These are phyloP conservation scores for Odontamblyopus lacepedii DNA, from an alignment of 2,797 vertebrate genomes.

Conservation along the genomic window DNA sequence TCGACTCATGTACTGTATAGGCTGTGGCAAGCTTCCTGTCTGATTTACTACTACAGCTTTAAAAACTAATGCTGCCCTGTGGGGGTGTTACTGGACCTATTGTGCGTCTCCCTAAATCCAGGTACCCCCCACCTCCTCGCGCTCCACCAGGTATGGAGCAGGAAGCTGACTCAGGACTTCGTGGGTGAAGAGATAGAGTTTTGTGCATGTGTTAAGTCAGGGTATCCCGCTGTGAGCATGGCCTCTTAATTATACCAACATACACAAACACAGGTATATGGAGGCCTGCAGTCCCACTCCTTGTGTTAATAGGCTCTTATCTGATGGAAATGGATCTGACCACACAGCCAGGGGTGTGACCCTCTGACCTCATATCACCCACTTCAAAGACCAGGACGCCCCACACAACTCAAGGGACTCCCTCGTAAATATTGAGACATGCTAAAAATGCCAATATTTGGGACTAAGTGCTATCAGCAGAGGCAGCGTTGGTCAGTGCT, in stretches of 20 bases:
- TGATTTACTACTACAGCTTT: conserved; percentile 59
- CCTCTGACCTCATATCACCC: conserved; percentile 44
- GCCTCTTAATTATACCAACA: conserved; percentile 39
- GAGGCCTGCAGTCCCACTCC: conserved; percentile 24
- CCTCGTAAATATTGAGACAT: conserved; percentile 1
- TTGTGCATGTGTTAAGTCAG: conserved; percentile 12
- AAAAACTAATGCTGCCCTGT: conserved; percentile 50
- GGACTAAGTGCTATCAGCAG: not conserved
- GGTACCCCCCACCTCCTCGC: conserved; percentile 24
- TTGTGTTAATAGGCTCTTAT: conserved; percentile 61
- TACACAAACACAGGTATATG: conserved; percentile 30
- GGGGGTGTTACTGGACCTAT: conserved; percentile 26
- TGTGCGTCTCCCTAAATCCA: conserved; percentile 31
- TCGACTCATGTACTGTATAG: conserved; percentile 22
- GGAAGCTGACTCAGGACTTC: conserved; percentile 14
- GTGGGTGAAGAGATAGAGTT: not conserved
- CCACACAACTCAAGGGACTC: conserved; percentile 4
- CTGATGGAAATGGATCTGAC: conserved; percentile 67
- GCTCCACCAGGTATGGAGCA: conserved; percentile 29
- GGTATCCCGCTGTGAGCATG: conserved; percentile 25
- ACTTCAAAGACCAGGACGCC: conserved; percentile 33
- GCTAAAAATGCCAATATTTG: conserved; percentile 3
- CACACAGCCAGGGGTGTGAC: conserved; percentile 59
- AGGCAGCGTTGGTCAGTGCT: too few species aligned
- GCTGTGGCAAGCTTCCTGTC: conserved; percentile 54